Base-by-base conservation (phyloP, 2,113 vertebrate genomes). In the Eubucco bourcierii region DNA sequence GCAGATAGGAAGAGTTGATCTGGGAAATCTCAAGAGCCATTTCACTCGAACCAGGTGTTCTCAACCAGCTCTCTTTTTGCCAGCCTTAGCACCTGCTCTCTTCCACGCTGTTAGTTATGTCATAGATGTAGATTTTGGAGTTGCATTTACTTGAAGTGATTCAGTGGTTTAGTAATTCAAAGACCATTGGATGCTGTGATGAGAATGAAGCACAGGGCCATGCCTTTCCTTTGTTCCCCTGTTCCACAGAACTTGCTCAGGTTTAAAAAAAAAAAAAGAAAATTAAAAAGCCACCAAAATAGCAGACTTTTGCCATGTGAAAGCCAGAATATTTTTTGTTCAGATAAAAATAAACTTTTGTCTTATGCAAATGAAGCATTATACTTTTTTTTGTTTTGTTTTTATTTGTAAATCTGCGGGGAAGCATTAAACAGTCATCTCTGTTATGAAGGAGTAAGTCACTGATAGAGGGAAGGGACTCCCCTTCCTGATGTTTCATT, bases 361-460 rank as follows among this genome's bases (percentile, higher is more conserved):
- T 94, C 74, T 63, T 72, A 65, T 96, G 86, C 93, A 84, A 94
- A 89, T 78, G 84, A 95, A 96, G 88, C 95, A 94, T 97, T 97
- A 95, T 81, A 92, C 33, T 1, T 77, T 93, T 28, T 50, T 24
- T 52, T 52, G 21, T 24, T 21, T 63, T 39, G 95, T 92, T 96
- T 88, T 88, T 95, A 91, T 84, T 88, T 97, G 95, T 90, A 93
- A 88, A 95, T 95, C 86, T 95, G 80, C 84, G 90, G 83, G 87
- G 92, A 90, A 94, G 95, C 94, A 95, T 97, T 96, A 91, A 95
- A 81, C 50, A 94, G 89, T 94, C 94, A 95, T 96, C 93, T 95
- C 91, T 96, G 81, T 92, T 84, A 77, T 0, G 3, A 92, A 92
- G 94, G 84, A 75, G 53, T 88, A 56, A 94, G 68, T 88, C 29